Evolutionary conservation across 2,888 invertebrate species (phyloP).

Genomic region (Kryphioiulus occultus): DNA sequence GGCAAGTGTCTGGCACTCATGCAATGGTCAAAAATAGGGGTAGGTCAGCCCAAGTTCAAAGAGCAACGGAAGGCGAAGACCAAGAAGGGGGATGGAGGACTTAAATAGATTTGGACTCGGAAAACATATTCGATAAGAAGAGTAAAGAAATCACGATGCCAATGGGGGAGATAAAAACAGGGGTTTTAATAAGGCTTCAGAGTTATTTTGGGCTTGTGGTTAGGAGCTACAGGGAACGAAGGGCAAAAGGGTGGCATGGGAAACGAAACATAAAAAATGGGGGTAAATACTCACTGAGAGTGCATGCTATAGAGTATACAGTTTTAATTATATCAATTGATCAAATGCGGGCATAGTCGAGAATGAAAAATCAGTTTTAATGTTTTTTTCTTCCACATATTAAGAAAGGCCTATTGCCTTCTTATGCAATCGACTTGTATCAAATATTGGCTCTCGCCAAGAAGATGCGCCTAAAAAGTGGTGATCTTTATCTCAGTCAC

Average conservation of each 20-base stretch:
- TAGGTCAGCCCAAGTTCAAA: slow-evolving; percentile 30
- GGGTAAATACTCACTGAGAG: background rate
- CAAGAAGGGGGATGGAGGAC: background rate
- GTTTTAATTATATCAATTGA: background rate
- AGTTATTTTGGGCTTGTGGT: slow-evolving; percentile 30
- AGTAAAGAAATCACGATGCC: slow-evolving; percentile 14
- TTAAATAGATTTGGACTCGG: slow-evolving; percentile 39
- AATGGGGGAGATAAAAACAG: slow-evolving; percentile 28
- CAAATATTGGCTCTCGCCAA: background rate
- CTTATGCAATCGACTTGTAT: background rate
- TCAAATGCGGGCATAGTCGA: background rate
- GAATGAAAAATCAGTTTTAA: background rate
- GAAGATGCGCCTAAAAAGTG: background rate
- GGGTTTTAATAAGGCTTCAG: slow-evolving; percentile 20
- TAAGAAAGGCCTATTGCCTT: background rate
- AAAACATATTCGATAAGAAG: slow-evolving; percentile 39
- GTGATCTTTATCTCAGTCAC: too few relatives aligned
- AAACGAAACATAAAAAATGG: slow-evolving; percentile 33
- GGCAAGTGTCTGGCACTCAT: slow-evolving; percentile 10
- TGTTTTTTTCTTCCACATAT: background rate
- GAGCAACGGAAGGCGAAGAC: background rate
- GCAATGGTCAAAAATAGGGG: slow-evolving; percentile 24
- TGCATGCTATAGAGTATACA: background rate
- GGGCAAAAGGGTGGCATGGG: slow-evolving; percentile 36
- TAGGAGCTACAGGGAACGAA: background rate